Evolutionary conservation across 2,797 vertebrate species (phyloP), one percentile per base, ranked within the genome.

Genomic region (Lithobates pipiens): DNA sequence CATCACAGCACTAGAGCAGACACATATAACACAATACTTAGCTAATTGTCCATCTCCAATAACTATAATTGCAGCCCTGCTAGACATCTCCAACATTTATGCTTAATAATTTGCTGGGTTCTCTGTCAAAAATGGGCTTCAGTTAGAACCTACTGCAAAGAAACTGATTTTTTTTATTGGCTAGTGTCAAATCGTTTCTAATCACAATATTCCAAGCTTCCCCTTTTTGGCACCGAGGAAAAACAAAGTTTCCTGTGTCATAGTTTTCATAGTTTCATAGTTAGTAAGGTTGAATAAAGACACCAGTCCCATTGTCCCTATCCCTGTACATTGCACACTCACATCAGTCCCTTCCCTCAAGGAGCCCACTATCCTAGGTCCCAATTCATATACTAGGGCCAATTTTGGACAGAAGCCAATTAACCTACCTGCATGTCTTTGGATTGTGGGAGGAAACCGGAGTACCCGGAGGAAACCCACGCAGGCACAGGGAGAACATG

Each of bases 41-140:
- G 34, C 15, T 69, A 42, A 68, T 44, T 76, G 67, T 79, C 11
- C 39, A 46, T 25, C 25, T 79, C 23, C 69, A 25, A 69, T 79
- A 11, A 79, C 77, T 69, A 67, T 79, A 79, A 68, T 69, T 69
- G 65, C 77, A 67, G 42, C 21, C 76, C n/a, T 72, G 23, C 76
- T 42, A 69, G 42, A n/a, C 67, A 9, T 7, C 7, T 61, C 10
- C 54, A 57, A 61, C 54, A 23, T 61, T 61, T 18, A 1, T n/a
- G 54, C 21, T 9, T 61, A 23, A 61, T n/a, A 23, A 61, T 61
- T 61, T 61, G 54, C 54, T 5, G 5, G 21, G 21, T 61, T 61
- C 54, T 61, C 1, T 61, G 54, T 61, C 54, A 61, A 18, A 61
- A n/a, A 61, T 61, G 23, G 5, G 10, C 54, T 61, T 61, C 21